Conservation (phyloP, 2,888 invertebrate species). For the Agrochola lota region DNA sequence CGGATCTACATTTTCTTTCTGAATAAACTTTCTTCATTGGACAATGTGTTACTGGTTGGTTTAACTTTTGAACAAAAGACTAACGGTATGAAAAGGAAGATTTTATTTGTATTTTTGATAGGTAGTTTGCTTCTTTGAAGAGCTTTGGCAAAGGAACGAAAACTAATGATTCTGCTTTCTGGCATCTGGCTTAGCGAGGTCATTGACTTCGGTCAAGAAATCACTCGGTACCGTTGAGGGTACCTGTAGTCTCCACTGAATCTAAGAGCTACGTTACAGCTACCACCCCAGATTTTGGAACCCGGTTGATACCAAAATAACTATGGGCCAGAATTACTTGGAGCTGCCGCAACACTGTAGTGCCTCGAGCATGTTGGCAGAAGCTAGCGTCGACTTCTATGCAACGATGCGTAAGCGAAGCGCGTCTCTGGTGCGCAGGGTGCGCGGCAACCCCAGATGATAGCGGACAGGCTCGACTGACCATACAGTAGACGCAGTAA, state of each 20-base stretch:
- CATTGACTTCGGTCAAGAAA: not conserved
- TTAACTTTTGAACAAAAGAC: conserved; percentile 41
- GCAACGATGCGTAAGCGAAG: too few relatives aligned
- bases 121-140: not conserved
- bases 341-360: too few relatives aligned
- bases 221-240: not conserved
- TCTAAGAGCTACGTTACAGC: not conserved
- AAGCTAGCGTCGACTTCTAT: too few relatives aligned
- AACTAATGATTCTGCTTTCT: not conserved
- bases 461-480: too few relatives aligned
- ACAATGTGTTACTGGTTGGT: conserved; percentile 50
- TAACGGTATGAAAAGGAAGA: conserved; percentile 31
- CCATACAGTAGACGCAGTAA: too few relatives aligned
- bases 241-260: not conserved
- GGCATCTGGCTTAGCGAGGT: too few relatives aligned
- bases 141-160: not conserved
- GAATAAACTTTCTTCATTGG: conserved; percentile 57
- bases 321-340: too few relatives aligned
- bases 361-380: too few relatives aligned
- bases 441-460: too few relatives aligned
- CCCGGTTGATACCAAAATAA: too few relatives aligned
- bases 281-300: too few relatives aligned
- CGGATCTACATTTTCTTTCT: conserved; percentile 53
- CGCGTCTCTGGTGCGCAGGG: too few relatives aligned
- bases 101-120: conserved; percentile 20